A percentile compares a stretch with the other conserved stretches of the same genome.
These are phyloP conservation scores for Tridacna crocea DNA, from an alignment of 2,888 invertebrate species.

Conservation along the genomic window DNA sequence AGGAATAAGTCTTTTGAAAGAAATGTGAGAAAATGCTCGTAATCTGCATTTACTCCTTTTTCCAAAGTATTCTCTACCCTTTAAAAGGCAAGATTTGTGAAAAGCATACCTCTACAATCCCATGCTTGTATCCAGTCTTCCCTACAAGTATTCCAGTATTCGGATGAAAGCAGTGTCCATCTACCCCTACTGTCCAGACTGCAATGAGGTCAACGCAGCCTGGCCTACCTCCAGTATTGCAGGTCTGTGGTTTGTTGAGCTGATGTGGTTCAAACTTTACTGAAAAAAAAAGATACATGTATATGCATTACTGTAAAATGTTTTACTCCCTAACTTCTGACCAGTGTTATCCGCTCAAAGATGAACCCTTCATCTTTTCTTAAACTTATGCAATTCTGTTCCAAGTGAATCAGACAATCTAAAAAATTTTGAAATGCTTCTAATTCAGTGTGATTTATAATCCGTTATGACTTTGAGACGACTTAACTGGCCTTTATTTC, in stretches of 20 bases:
- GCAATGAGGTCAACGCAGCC: conserved; percentile 54
- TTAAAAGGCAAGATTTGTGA: not conserved
- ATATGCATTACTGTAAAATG: not conserved
- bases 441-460: too few species aligned
- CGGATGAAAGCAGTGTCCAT: conserved; percentile 54
- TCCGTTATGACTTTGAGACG: too few species aligned
- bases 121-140: conserved; percentile 41
- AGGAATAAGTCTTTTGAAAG: not conserved
- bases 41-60: not conserved
- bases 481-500: too few species aligned
- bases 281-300: not conserved
- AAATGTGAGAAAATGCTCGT: not conserved
- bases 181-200: conserved; percentile 62
- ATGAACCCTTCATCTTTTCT: not conserved
- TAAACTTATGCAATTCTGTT: not conserved
- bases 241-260: conserved; percentile 32
- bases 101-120: conserved; percentile 51
- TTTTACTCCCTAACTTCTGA: not conserved
- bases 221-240: conserved; percentile 17
- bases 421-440: not conserved
- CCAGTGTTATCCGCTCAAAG: not conserved
- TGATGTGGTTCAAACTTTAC: not conserved
- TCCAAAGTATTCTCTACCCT: not conserved
- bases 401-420: not conserved
- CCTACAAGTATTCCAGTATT: conserved; percentile 58